These are phyloP conservation scores for Ceratina calcarata DNA, from an alignment of 1,140 invertebrate species.

Conservation along the genomic window DNA sequence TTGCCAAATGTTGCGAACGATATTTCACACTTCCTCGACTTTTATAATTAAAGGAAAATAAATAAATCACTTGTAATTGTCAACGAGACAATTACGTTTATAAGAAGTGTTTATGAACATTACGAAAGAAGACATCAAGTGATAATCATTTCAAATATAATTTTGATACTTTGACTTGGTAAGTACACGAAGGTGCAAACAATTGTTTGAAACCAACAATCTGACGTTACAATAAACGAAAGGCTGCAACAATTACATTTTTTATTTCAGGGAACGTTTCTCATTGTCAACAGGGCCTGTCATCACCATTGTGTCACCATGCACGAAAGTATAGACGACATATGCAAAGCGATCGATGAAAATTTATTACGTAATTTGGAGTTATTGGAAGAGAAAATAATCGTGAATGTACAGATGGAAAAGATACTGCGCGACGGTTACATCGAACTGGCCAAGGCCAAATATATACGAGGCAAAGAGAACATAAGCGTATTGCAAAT, in stretches of 20 bases:
- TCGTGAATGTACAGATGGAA: constrained; percentile 84
- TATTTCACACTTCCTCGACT: too few species aligned
- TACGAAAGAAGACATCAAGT: not conserved
- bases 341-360: constrained; percentile 83
- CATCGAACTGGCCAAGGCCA: constrained; percentile 86
- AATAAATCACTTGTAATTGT: constrained; percentile 2
- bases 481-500: constrained; percentile 84
- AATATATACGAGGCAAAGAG: constrained; percentile 87
- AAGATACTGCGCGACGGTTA: constrained; percentile 83
- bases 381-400: constrained; percentile 86
- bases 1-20: not conserved
- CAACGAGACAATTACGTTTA: not conserved
- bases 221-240: not conserved
- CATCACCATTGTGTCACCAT: constrained; percentile 9
- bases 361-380: constrained; percentile 83
- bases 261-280: not conserved
- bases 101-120: not conserved
- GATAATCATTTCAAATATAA: too few species aligned
- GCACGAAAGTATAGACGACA: constrained; percentile 63
- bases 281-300: not conserved
- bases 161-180: not conserved
- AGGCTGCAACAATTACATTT: not conserved
- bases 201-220: not conserved
- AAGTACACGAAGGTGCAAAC: not conserved
- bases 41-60: not conserved